Evolutionary conservation across 1,140 invertebrate species (phyloP), one percentile per base, ranked within the genome.

Genomic region (Eufriesea mexicana): DNA sequence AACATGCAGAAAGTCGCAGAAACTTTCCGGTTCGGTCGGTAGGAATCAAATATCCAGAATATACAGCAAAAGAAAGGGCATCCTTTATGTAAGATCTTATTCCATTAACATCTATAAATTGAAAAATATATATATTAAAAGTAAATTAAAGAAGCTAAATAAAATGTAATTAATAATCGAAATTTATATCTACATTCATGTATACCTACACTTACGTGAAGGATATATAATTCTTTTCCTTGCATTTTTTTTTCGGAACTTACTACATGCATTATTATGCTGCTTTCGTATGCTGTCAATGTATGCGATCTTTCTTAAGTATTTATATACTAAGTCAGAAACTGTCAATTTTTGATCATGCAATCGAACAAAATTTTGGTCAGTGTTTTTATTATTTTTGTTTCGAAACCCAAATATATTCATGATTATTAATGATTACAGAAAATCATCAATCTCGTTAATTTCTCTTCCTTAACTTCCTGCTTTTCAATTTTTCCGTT

Each of bases 301-400:
- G 9, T 87, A 85, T 0, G 90, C 84, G 1, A 87, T 47, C 25
- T 85, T 86, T 16, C 66, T 70, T 35, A 92, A 78, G 66, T 87
- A 92, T 55, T 81, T 54, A 62, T 92, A 92, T 9, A 92, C 91
- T 28, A 92, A 66, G 57, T 91, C 88, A 0, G 84, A 79, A 16
- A 92, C 85, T 0, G 88, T 89, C 23, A 57, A 72, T 16, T 49
- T 81, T 14, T 76, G 47, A 42, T 73, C n/a, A 5, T 59, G 57
- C 12, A n/a, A 16, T 47, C 42, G 81, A 0, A 57, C 14, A 6
- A 54, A 49, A 74, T 10, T 8, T 14, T 86, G 47, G 0, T 47
- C 81, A 5, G 28, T 35, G 28, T 54, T 68, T 55, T 7, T 78
- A 47, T 57, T 55, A 55, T 47, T 51, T 61, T 57, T 68, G 0